These are phyloP conservation scores for Chaenogobius annularis DNA, from an alignment of 2,113 vertebrate genomes.

Conservation along the genomic window DNA sequence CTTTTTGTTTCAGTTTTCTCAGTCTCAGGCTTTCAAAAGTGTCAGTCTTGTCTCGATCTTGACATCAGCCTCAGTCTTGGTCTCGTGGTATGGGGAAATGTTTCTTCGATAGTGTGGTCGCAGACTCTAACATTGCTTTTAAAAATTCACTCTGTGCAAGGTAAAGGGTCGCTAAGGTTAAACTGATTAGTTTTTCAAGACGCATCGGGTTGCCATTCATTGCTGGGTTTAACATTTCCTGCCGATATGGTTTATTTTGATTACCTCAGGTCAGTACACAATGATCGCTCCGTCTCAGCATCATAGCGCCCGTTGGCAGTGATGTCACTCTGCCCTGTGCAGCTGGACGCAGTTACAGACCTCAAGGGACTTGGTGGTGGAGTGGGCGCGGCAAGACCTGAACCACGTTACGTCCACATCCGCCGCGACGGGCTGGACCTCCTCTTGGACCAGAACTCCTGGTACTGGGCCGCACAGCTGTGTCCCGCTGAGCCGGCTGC, in stretches of 20 bases:
- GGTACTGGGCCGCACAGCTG: not conserved
- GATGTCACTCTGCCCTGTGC: not conserved
- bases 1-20: too few species aligned
- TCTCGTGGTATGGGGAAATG: too few species aligned
- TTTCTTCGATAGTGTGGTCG: too few species aligned
- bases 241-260: not conserved
- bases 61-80: too few species aligned
- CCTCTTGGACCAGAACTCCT: not conserved
- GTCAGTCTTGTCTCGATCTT: too few species aligned
- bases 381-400: not conserved
- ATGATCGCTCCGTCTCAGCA: not conserved
- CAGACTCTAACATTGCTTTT: too few species aligned
- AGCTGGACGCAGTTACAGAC: not conserved
- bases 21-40: too few species aligned
- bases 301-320: not conserved
- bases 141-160: too few species aligned
- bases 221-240: too few species aligned
- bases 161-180: too few species aligned
- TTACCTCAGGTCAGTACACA: not conserved
- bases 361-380: not conserved
- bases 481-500: not conserved
- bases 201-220: too few species aligned
- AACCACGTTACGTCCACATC: not conserved
- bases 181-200: not conserved
- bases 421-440: not conserved